Conservation (phyloP, 2,113 vertebrate species). For the Bubo bubo region DNA sequence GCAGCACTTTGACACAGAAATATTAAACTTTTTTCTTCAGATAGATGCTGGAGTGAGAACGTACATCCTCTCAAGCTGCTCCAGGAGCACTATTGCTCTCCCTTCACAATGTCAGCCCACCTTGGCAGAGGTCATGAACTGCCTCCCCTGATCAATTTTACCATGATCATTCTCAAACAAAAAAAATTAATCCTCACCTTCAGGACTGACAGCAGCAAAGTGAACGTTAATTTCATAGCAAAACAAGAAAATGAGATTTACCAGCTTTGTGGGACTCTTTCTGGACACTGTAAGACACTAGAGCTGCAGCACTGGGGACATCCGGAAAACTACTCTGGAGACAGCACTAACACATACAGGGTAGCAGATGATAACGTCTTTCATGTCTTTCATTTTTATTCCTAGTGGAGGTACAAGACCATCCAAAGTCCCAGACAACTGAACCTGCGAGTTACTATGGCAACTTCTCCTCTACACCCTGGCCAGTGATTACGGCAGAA, state of each 20-base stretch:
- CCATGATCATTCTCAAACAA: not conserved
- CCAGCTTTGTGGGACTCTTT: not conserved
- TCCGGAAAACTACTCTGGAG: not conserved
- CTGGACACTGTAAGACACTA: not conserved
- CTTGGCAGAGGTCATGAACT: not conserved
- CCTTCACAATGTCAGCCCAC: not conserved
- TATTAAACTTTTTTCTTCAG: not conserved
- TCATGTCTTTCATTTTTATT: not conserved
- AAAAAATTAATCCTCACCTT: not conserved
- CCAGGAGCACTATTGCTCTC: not conserved
- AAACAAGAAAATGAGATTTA: not conserved
- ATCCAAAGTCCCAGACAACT: not conserved
- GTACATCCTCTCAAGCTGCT: not conserved
- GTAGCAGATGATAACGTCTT: not conserved
- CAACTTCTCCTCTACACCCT: not conserved
- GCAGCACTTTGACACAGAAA: not conserved
- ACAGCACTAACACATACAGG: not conserved
- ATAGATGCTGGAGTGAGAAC: not conserved
- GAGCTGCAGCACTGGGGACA: not conserved
- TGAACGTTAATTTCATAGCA: not conserved
- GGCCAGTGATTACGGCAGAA: not conserved
- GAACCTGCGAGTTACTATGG: rapidly evolving
- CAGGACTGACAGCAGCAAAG: not conserved
- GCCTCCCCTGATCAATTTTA: not conserved
- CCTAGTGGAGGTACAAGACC: not conserved